Evolutionary conservation across 2,113 vertebrate species (phyloP).

Genomic region (Grallaria varia): DNA sequence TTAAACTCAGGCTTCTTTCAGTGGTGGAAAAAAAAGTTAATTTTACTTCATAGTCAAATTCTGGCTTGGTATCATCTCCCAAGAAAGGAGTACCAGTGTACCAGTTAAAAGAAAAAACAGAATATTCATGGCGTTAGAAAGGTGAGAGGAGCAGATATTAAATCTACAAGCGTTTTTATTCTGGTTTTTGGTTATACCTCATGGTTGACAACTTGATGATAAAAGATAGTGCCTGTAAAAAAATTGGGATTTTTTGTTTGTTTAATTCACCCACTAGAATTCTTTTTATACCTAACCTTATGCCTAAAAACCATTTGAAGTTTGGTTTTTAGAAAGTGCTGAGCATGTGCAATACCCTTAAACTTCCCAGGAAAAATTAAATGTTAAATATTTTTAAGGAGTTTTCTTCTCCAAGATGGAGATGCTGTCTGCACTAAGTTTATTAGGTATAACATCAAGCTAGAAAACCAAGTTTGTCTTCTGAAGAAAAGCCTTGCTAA

Average conservation of each 20-base stretch:
- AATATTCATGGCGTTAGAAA: background rate
- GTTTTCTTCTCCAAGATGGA: background rate
- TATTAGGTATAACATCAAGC: background rate
- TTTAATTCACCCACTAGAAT: accelerated
- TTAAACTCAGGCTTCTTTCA: background rate
- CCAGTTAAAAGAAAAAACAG: background rate
- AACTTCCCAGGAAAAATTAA: background rate
- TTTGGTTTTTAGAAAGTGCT: background rate
- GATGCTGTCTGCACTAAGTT: background rate
- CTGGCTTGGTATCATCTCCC: background rate
- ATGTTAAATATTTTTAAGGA: background rate
- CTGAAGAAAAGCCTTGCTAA: background rate
- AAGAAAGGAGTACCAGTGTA: background rate
- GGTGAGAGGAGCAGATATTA: background rate
- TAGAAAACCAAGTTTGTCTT: background rate
- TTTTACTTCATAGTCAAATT: background rate
- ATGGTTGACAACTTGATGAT: background rate
- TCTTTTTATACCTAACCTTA: background rate
- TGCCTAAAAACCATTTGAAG: background rate
- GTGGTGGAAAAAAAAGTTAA: background rate
- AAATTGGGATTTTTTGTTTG: accelerated
- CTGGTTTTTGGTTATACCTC: background rate
- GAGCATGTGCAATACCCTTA: background rate
- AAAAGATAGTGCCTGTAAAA: background rate
- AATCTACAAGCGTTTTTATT: background rate